Percentiles rank a stretch among this genome's conserved stretches.
These are phyloP conservation scores for Himalopsyche tibetana DNA, from an alignment of 2,888 invertebrate species.

Conservation along the genomic window DNA sequence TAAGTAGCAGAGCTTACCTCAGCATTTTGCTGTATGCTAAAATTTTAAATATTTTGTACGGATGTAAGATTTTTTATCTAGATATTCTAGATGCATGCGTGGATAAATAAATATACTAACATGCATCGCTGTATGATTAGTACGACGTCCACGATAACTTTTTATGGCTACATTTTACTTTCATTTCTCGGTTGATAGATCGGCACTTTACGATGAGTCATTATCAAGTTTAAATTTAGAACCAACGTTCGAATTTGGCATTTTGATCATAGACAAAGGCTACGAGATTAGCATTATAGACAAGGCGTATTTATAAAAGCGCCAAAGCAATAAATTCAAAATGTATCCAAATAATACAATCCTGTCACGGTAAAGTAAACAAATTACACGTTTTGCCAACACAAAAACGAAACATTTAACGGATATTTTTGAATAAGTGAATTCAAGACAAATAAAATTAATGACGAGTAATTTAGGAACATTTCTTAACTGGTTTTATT, in stretches of 20 bases:
- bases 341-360: not conserved
- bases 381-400: too few species aligned
- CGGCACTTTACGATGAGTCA: slow-evolving; percentile 5
- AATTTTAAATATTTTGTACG: too few species aligned
- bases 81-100: not conserved
- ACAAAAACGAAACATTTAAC: too few species aligned
- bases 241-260: slow-evolving; percentile 1
- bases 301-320: not conserved
- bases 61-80: too few species aligned
- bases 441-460: too few species aligned
- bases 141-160: not conserved
- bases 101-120: not conserved
- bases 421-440: too few species aligned
- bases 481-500: too few species aligned
- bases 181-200: slow-evolving; percentile 21
- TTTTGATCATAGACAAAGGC: slow-evolving; percentile 22
- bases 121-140: not conserved
- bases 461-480: too few species aligned
- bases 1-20: too few species aligned
- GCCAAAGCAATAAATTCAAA: slow-evolving; percentile 1
- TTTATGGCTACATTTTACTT: not conserved
- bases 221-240: slow-evolving; percentile 11
- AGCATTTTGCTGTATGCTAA: too few species aligned
- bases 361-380: too few species aligned
- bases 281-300: not conserved